These are phyloP conservation scores for Thunnus albacares DNA, from an alignment of 2,797 vertebrate species.

Conservation along the genomic window DNA sequence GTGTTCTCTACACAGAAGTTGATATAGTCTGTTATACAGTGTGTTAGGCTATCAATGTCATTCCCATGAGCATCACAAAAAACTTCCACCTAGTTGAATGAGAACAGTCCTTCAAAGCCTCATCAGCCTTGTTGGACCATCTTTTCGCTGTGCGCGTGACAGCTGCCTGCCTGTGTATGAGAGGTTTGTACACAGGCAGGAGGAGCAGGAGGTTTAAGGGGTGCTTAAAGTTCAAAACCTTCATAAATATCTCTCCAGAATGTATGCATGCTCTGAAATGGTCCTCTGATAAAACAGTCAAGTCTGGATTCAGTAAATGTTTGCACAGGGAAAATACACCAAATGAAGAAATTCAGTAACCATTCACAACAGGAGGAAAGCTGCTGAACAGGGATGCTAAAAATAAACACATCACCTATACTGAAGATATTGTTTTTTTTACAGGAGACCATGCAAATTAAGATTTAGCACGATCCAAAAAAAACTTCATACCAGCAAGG, in stretches of 20 bases:
- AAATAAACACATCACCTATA: neutral
- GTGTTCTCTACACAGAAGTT: too few relatives aligned
- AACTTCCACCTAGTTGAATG: too few relatives aligned
- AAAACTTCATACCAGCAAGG: neutral
- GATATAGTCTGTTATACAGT: too few relatives aligned
- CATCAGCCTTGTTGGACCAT: too few relatives aligned
- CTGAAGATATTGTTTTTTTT: neutral
- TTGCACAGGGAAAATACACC: neutral
- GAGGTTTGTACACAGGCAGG: too few relatives aligned
- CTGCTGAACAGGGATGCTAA: neutral
- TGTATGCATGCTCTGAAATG: neutral
- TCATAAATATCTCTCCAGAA: neutral
- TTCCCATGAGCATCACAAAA: too few relatives aligned
- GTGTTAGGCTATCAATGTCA: too few relatives aligned
- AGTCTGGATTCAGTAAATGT: neutral
- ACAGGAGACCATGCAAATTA: conserved; percentile 30
- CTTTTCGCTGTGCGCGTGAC: too few relatives aligned
- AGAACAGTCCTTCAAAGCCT: too few relatives aligned
- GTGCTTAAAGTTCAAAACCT: too few relatives aligned
- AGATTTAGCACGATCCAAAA: conserved; percentile 18
- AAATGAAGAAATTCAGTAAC: neutral
- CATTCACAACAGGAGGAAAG: neutral
- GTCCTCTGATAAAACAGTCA: neutral
- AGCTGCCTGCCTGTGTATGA: too few relatives aligned
- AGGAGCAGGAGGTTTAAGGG: too few relatives aligned